Conservation (phyloP, 2,888 invertebrate genomes). For the Amorpha juglandis region DNA sequence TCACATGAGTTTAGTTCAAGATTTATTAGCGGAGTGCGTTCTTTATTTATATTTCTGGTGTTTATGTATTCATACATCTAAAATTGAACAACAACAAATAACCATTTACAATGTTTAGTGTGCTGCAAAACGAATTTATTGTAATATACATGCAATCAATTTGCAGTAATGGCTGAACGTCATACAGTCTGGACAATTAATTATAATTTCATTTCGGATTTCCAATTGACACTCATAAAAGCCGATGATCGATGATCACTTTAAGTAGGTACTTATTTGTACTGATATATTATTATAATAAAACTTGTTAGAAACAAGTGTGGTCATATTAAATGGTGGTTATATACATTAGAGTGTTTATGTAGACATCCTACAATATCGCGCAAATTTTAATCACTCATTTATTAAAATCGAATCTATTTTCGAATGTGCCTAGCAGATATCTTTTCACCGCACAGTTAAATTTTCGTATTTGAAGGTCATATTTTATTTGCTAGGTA, state of each 20-base stretch:
- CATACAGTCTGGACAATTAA: conserved; percentile 1
- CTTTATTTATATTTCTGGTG: conserved; percentile 14
- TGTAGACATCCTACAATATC: too few relatives aligned
- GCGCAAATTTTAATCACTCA: too few relatives aligned
- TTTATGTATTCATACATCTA: conserved; percentile 15
- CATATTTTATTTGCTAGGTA: too few relatives aligned
- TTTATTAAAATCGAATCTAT: too few relatives aligned
- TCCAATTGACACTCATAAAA: neutral
- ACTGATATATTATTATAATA: too few relatives aligned
- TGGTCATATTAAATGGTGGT: too few relatives aligned
- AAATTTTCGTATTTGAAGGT: too few relatives aligned
- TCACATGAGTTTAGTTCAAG: conserved; percentile 13
- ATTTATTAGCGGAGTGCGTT: conserved; percentile 1
- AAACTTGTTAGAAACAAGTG: too few relatives aligned
- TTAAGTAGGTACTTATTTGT: neutral
- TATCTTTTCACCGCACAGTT: too few relatives aligned
- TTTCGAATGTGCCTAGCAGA: too few relatives aligned
- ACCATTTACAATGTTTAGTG: conserved; percentile 20
- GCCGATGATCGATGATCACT: neutral
- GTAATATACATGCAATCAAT: conserved; percentile 22
- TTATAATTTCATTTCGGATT: neutral
- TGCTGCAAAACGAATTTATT: conserved; percentile 9
- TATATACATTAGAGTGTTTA: too few relatives aligned
- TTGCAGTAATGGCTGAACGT: conserved; percentile 8
- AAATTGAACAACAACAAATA: conserved; percentile 10